phyloP scores from a whole-genome alignment of 2,113 vertebrate species.

The Tyto alba region DNA sequence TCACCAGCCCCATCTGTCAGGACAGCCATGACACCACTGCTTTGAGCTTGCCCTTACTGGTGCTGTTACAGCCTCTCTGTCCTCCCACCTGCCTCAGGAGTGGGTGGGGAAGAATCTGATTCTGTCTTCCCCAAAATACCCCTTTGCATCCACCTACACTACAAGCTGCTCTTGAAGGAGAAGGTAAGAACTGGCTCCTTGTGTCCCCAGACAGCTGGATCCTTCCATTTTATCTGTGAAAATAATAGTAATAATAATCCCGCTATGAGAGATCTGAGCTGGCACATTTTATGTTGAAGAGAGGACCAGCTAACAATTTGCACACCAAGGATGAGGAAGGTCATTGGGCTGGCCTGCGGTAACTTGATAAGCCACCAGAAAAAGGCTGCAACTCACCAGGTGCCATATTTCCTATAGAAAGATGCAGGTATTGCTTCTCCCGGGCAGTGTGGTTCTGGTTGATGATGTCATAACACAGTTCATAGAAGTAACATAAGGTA shows the following conservation, averaged over 20 bases:
- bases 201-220: not conserved
- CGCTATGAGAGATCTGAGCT: not conserved
- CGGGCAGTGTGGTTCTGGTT: not conserved
- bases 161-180: not conserved
- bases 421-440: not conserved
- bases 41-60: not conserved
- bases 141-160: not conserved
- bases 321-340: not conserved
- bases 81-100: not conserved
- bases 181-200: not conserved
- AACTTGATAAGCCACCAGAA: not conserved
- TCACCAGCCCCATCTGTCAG: not conserved
- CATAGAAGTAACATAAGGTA: not conserved
- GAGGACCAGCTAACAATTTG: not conserved
- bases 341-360: not conserved
- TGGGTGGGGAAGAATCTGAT: not conserved
- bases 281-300: not conserved
- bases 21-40: not conserved
- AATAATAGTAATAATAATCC: not conserved
- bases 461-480: rapidly evolving
- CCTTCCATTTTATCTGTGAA: not conserved
- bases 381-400: not conserved
- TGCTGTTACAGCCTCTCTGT: not conserved
- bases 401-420: not conserved
- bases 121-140: not conserved